Evolutionary conservation across 1,140 invertebrate genomes (phyloP).

Genomic region (Drosophila takahashii): DNA sequence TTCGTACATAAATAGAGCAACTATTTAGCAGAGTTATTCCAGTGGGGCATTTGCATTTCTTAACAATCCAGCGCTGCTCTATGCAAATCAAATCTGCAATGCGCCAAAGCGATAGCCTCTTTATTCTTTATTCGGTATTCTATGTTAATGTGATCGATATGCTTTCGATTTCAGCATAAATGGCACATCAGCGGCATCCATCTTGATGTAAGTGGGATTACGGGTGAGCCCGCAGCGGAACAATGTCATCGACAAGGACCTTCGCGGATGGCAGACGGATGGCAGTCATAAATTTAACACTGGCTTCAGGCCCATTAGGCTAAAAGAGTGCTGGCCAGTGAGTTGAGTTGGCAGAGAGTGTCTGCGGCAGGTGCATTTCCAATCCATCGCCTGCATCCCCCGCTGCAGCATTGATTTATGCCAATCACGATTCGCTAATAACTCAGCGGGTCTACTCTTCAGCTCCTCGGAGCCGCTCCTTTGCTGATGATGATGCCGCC

Average conservation of each 20-base stretch:
- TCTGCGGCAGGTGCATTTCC: slow-evolving; percentile 58
- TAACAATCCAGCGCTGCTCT: slow-evolving; percentile 23
- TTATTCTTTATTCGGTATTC: slow-evolving; percentile 15
- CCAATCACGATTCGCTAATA: slow-evolving; percentile 83
- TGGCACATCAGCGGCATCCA: slow-evolving; percentile 63
- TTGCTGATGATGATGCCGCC: background rate
- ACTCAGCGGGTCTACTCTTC: slow-evolving; percentile 61
- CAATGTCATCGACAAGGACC: slow-evolving; percentile 46
- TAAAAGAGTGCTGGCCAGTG: slow-evolving; percentile 7
- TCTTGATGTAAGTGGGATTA: slow-evolving; percentile 59
- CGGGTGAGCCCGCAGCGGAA: slow-evolving; percentile 30
- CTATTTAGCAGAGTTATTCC: slow-evolving; percentile 37
- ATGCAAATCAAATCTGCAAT: slow-evolving; percentile 75
- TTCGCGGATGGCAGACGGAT: slow-evolving; percentile 23
- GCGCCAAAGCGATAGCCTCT: slow-evolving; percentile 56
- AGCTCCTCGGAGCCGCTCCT: background rate
- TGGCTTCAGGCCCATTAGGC: slow-evolving; percentile 38
- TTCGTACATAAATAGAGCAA: slow-evolving; percentile 37
- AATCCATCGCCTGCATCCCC: background rate
- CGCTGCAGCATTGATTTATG: slow-evolving; percentile 81
- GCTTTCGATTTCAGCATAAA: slow-evolving; percentile 72
- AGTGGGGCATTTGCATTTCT: slow-evolving; percentile 16
- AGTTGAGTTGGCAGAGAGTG: slow-evolving; percentile 36
- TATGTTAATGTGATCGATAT: slow-evolving; percentile 67
- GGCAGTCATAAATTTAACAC: slow-evolving; percentile 52